These are phyloP conservation scores for Acrobasis suavella DNA, from an alignment of 2,888 invertebrate species.

Conservation along the genomic window DNA sequence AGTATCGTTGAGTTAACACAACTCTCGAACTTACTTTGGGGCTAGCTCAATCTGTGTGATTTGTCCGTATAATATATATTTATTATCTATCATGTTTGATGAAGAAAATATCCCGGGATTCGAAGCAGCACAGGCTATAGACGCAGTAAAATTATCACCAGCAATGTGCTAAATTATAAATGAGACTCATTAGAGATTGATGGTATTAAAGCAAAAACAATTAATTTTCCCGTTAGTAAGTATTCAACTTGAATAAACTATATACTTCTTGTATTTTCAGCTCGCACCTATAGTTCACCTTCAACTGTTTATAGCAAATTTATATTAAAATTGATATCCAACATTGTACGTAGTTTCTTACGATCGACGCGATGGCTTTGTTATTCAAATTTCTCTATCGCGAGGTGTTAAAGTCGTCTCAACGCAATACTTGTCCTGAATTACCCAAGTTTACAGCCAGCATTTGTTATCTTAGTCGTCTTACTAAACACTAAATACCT, in stretches of 20 bases:
- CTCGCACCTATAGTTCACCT: not conserved
- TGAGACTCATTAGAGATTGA: no score
- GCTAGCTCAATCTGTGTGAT: no score
- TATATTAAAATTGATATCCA: constrained; percentile 9
- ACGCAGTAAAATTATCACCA: no score
- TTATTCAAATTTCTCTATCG: constrained; percentile 11
- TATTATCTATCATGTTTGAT: no score
- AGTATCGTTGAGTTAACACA: no score
- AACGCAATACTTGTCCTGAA: not conserved
- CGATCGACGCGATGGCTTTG: constrained; percentile 9
- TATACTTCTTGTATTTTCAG: not conserved
- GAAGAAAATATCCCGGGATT: no score
- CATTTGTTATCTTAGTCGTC: constrained; percentile 10
- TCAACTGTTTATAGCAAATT: constrained; percentile 9
- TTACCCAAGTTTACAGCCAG: constrained; percentile 15
- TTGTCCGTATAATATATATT: no score
- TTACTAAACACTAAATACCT: constrained; percentile 64
- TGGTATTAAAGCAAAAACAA: no score
- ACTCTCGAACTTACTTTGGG: no score
- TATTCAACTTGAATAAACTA: not conserved
- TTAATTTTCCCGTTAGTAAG: no score
- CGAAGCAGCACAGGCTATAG: no score
- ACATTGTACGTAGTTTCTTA: constrained; percentile 9
- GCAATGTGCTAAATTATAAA: no score
- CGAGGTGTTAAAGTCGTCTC: constrained; percentile 1